These are phyloP conservation scores for Coptodon rendalli DNA, from an alignment of 2,113 vertebrate species.

Conservation along the genomic window DNA sequence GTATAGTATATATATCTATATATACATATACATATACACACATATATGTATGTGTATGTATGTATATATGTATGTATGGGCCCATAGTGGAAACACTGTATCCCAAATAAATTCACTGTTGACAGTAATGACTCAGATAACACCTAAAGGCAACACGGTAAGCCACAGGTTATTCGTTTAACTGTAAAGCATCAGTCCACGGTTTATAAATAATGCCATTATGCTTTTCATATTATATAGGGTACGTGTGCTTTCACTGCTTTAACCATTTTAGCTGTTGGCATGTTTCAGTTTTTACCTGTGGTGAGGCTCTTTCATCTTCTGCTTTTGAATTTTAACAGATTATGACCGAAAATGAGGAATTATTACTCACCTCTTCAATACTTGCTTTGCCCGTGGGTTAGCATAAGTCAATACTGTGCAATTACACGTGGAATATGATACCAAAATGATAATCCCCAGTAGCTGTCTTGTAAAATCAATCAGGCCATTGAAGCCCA, in stretches of 20 bases:
- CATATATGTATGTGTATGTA: too few relatives aligned
- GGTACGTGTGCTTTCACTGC: background rate
- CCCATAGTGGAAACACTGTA: background rate
- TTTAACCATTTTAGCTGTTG: background rate
- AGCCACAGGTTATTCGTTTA: background rate
- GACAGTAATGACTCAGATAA: background rate
- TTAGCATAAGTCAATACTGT: constrained; percentile 27
- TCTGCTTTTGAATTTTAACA: background rate
- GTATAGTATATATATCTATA: background rate
- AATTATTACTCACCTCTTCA: background rate
- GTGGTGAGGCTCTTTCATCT: background rate
- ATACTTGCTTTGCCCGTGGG: background rate
- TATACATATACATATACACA: too few relatives aligned
- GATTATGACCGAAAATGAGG: background rate
- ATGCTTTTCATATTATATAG: background rate
- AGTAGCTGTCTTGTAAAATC: constrained; percentile 53
- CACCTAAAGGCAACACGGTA: background rate
- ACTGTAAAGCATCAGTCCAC: background rate
- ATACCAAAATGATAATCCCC: constrained; percentile 39
- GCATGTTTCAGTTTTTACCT: background rate
- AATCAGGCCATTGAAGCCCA: constrained; percentile 47
- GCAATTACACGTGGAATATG: constrained; percentile 43
- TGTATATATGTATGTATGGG: background rate
- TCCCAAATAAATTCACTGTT: background rate
- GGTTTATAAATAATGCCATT: background rate